Evolutionary conservation across 2,113 vertebrate species (phyloP).

Genomic region (Cyprinus carpio): DNA sequence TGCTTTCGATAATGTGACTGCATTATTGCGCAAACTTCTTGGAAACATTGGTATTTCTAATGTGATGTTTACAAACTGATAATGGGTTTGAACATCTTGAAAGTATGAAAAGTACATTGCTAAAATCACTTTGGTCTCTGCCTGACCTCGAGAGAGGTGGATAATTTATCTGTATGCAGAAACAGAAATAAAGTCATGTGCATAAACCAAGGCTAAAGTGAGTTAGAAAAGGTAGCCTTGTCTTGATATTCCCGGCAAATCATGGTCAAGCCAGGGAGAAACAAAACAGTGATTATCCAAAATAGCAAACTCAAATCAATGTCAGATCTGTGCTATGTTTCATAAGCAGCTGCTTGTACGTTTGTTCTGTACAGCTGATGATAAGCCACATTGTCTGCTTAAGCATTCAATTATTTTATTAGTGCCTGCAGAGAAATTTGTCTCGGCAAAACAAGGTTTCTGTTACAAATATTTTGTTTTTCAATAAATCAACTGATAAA

Average conservation of each 20-base stretch:
- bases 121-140: neutral
- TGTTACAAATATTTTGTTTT: conserved; percentile 3
- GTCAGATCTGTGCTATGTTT: neutral
- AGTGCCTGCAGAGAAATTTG: neutral
- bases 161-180: neutral
- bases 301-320: neutral
- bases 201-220: neutral
- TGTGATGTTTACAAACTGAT: neutral
- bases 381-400: neutral
- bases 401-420: neutral
- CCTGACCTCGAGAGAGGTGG: neutral
- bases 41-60: neutral
- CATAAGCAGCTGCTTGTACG: neutral
- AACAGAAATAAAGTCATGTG: conserved; percentile 3
- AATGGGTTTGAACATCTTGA: neutral
- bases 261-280: neutral
- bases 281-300: neutral
- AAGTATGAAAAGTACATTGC: neutral
- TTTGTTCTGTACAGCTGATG: neutral
- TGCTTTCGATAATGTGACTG: neutral
- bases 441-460: neutral
- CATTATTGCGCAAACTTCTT: neutral
- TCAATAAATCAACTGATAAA: neutral
- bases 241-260: conserved; percentile 9
- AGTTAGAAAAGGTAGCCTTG: neutral